These are phyloP conservation scores for Furcifer pardalis DNA, from an alignment of 2,797 vertebrate species.

Conservation along the genomic window DNA sequence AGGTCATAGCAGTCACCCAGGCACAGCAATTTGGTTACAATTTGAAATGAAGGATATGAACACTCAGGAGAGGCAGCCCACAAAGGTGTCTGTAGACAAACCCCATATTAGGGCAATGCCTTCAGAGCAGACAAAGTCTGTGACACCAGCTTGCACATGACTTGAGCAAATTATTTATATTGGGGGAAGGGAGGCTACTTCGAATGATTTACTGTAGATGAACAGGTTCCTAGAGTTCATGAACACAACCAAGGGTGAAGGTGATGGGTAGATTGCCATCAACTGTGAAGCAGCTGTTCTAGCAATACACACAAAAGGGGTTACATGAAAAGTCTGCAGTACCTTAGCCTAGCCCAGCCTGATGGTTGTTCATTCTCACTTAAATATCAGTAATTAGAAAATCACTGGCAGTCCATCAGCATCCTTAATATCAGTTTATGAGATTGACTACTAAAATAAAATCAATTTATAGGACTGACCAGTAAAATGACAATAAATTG, in stretches of 20 bases:
- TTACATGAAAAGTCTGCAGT: conserved; percentile 41
- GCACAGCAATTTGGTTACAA: conserved; percentile 70
- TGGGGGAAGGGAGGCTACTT: conserved; percentile 43
- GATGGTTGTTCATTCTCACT: background rate
- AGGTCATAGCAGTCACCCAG: conserved; percentile 68
- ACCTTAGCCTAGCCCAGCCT: background rate
- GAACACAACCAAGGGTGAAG: conserved; percentile 47
- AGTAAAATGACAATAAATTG: background rate
- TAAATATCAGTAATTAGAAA: background rate
- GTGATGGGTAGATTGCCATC: conserved; percentile 14
- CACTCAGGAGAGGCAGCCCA: conserved; percentile 71
- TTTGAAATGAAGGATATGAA: conserved; percentile 66
- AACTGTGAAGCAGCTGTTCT: conserved; percentile 32
- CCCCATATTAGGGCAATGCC: conserved; percentile 38
- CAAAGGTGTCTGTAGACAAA: conserved; percentile 77
- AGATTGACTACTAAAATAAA: background rate
- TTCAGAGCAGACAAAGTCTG: background rate
- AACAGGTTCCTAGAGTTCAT: conserved; percentile 51
- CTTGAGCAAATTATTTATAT: conserved; percentile 55
- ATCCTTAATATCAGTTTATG: background rate
- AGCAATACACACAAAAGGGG: background rate
- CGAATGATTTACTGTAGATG: conserved; percentile 62
- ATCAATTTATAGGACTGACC: background rate
- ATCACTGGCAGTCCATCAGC: background rate
- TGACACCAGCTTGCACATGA: conserved; percentile 58